Base-by-base conservation (phyloP, 2,888 invertebrate species). In the Parnassius smintheus region DNA sequence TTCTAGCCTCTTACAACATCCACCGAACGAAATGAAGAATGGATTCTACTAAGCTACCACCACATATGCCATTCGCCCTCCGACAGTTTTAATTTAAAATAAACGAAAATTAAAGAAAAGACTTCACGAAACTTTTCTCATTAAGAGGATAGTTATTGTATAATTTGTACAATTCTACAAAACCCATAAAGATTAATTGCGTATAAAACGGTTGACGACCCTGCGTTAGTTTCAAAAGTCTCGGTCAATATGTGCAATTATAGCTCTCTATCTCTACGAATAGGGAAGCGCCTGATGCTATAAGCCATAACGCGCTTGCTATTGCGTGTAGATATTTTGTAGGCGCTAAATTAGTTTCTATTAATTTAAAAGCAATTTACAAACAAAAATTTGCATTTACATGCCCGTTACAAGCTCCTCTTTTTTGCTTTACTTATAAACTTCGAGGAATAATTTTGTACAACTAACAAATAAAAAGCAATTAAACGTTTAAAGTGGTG, bases 231-330 rank as follows among this genome's bases (percentile, higher is more conserved):
- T 46, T 58, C n/a, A 11, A 11, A 62, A 64, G 67, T 59, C 65
- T 60, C 64, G 66, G 61, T 68, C 67, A 68, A 71, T 70, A 68
- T 65, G 66, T 64, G 65, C 67, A 68, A 68, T 71, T 68, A 71
- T 70, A 68, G 68, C 57, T 53, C 52, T 53, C 62, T 42, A 48
- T 53, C 53, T 53, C 62, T 42, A 48, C 45, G 46, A 46, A 57
- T 44, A 70, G 65, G 46, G 49, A 66, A 63, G 62, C 63, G 68
- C 69, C 71, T 72, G 68, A 71, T 69, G 65, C 67, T 67, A 61
- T 56, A 56, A 56, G 56, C 56, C 61, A 61, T 60, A 56, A 59
- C 65, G 61, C 66, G 65, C 64, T 66, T 67, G 59, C 62, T 57
- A 57, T 62, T 62, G 53, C 57, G 25, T 41, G 48, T 18, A 25